phyloP scores from a whole-genome alignment of 2,888 invertebrate genomes.

The Cryptocephalus moraei region DNA sequence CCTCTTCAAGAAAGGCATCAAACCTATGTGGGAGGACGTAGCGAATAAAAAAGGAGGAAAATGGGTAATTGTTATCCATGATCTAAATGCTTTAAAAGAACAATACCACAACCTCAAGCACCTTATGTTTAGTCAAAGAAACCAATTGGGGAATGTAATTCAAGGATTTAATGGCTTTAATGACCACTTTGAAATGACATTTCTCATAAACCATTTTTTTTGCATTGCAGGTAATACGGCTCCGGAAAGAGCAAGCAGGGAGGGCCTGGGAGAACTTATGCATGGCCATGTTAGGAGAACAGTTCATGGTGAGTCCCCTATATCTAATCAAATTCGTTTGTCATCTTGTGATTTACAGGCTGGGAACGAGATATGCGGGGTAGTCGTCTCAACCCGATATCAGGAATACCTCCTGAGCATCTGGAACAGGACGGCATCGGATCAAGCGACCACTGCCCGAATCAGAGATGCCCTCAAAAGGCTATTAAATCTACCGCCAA shows the following conservation, averaged over 20 bases:
- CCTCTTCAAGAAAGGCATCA: slow-evolving; percentile 95
- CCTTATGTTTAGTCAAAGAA: too few species aligned
- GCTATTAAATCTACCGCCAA: slow-evolving; percentile 87
- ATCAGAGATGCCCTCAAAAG: slow-evolving; percentile 92
- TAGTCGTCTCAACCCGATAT: slow-evolving; percentile 90
- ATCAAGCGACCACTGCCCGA: slow-evolving; percentile 76
- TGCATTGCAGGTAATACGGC: slow-evolving; percentile 54
- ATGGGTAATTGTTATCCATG: slow-evolving; percentile 61
- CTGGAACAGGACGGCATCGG: slow-evolving; percentile 93
- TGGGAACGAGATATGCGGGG: slow-evolving; percentile 95
- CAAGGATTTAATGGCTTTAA: neutral
- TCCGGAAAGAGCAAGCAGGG: slow-evolving; percentile 89
- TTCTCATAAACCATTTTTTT: neutral
- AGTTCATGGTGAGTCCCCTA: slow-evolving; percentile 69
- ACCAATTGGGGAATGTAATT: too few species aligned
- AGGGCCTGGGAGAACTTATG: slow-evolving; percentile 98
- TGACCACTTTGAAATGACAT: neutral
- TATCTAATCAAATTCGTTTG: too few species aligned
- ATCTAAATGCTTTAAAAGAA: too few species aligned
- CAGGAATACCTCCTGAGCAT: slow-evolving; percentile 94
- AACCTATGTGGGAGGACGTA: slow-evolving; percentile 99
- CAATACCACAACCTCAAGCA: too few species aligned
- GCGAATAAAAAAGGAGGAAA: slow-evolving; percentile 95
- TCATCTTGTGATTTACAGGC: slow-evolving; percentile 36
- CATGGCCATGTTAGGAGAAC: slow-evolving; percentile 96